These are phyloP conservation scores for Laticauda laticaudata DNA, from an alignment of 2,113 vertebrate genomes.

Conservation along the genomic window DNA sequence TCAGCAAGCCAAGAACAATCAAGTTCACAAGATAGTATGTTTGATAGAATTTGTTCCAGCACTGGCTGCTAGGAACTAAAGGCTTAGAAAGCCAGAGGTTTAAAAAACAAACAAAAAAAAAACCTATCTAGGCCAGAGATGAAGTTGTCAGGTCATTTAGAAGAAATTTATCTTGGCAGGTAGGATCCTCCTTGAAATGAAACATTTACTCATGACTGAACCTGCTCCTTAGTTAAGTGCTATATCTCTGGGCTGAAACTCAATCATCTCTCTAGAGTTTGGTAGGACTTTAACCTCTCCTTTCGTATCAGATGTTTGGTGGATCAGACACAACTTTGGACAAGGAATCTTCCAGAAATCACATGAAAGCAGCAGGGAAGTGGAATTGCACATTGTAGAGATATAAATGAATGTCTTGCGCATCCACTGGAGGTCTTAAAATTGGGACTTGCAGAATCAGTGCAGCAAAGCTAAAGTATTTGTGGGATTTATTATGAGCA, in stretches of 20 bases:
- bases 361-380: not conserved
- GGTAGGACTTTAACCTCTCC: not conserved
- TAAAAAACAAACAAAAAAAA: not conserved
- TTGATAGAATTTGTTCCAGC: not conserved
- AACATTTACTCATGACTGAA: not conserved
- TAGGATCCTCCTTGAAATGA: not conserved
- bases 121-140: not conserved
- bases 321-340: not conserved
- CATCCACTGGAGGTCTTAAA: not conserved
- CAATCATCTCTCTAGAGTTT: not conserved
- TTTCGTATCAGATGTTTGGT: not conserved
- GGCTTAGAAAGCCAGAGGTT: not conserved
- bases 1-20: not conserved
- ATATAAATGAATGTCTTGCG: not conserved
- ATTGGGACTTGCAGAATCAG: not conserved
- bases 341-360: not conserved
- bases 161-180: not conserved
- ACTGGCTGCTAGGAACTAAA: not conserved
- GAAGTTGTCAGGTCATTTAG: not conserved
- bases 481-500: not conserved
- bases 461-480: not conserved
- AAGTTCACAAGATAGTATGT: not conserved
- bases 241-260: not conserved
- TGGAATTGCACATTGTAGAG: not conserved
- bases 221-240: not conserved